Base-by-base conservation (phyloP, 2,113 vertebrate genomes). In the Corythoichthys haematopterus region DNA sequence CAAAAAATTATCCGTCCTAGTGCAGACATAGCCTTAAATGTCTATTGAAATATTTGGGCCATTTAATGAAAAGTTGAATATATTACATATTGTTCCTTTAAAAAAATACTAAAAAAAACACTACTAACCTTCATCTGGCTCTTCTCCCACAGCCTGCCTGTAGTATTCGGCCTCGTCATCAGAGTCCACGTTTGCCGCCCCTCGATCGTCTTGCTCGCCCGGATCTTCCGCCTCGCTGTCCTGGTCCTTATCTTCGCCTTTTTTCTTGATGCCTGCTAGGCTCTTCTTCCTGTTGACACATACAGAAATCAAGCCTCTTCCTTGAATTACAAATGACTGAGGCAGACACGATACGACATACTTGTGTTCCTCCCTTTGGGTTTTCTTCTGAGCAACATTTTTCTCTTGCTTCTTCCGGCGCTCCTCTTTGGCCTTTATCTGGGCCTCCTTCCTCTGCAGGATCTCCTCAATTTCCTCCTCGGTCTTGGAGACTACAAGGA, bases 151-250 rank as follows among this genome's bases (percentile, higher is more conserved):
- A 3, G 93, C 93, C 82, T 94, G 93, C 56, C 94, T 91, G 80
- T 94, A 98, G 77, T 97, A 97, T 45, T 98, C 95, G 0, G 86
- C 91, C 8, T 96, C 95, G 0, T 95, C 94, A 1, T 95, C 94
- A 0, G 94, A 93, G 0, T 92, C 92, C 0, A 83, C 78, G 0
- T 40, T 70, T 0, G 53, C 76, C 1, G 50, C 77, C 1, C 51
- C n/a, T 5, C 69, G 58, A 10, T 72, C 84, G 1, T 86, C 90
- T 20, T 88, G 83, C 1, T 57, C 66, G 0, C 96, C 94, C 0
- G 95, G 94, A 74, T 96, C 94, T 84, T 97, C 94, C 0, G 93
- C 94, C 4, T 93, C 95, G 0, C 93, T 92, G 79, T 90, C 88
- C 0, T 64, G 87, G 0, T 37, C 76, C 52, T 52, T 48, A 5